Conservation (phyloP, 2,113 vertebrate species). For the Microtus montanus region DNA sequence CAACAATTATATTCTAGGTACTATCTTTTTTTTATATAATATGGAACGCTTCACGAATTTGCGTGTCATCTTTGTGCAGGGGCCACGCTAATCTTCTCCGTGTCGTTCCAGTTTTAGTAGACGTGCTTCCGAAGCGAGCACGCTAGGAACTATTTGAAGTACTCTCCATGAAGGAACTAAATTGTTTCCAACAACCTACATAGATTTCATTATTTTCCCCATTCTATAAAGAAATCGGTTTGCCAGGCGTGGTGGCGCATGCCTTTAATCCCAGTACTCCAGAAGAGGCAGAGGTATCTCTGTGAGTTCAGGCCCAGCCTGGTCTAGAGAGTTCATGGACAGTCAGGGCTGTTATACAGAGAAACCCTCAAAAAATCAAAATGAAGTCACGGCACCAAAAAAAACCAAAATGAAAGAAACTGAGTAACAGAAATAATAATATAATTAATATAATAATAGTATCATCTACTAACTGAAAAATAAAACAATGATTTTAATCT, state of each 20-base stretch:
- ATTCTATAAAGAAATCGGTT: slow-evolving; percentile 16
- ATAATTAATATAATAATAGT: not conserved
- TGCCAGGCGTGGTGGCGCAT: no score
- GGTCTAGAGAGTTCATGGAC: not conserved
- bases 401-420: not conserved
- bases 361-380: not conserved
- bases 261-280: not conserved
- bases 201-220: slow-evolving; percentile 4
- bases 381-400: no score
- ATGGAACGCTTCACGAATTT: no score
- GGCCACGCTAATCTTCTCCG: no score
- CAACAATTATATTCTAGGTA: not conserved
- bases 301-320: not conserved
- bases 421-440: not conserved
- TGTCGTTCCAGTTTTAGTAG: no score
- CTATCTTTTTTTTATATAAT: not conserved
- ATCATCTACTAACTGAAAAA: slow-evolving; percentile 18
- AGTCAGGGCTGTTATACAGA: not conserved
- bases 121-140: no score
- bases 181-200: not conserved
- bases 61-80: no score
- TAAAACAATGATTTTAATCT: slow-evolving; percentile 29
- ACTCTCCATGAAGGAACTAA: slow-evolving; percentile 25
- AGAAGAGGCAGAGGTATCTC: not conserved
- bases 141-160: not conserved